phyloP scores from a whole-genome alignment of 2,113 vertebrate genomes.

The Chaenocephalus aceratus region DNA sequence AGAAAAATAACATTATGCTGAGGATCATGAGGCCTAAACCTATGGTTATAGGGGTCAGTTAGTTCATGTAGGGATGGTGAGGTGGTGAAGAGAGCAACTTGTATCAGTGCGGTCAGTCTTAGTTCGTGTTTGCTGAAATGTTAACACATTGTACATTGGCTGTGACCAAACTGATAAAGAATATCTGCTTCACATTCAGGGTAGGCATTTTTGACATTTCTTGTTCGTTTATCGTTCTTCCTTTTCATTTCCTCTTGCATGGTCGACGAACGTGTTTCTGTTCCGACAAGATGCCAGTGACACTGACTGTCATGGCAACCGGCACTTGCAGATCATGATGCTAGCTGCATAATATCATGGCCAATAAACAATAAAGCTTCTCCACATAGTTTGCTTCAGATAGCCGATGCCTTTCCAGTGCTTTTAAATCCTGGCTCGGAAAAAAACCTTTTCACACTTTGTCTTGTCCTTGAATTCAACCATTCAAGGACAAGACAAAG shows the following conservation, averaged over 20 bases:
- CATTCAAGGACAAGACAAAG: background rate
- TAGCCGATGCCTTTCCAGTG: background rate
- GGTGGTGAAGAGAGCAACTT: background rate
- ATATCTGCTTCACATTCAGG: slow-evolving; percentile 2
- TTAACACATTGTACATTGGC: slow-evolving; percentile 14
- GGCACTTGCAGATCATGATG: slow-evolving; percentile 25
- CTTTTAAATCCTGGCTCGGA: background rate
- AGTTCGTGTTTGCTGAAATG: background rate
- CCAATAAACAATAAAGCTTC: background rate
- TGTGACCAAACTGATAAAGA: slow-evolving; percentile 7
- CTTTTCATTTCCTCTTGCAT: slow-evolving; percentile 43
- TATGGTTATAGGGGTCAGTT: background rate
- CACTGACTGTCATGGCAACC: slow-evolving; percentile 73
- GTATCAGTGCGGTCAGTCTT: background rate
- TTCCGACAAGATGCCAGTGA: slow-evolving; percentile 1
- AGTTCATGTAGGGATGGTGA: background rate
- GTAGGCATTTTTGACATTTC: slow-evolving; percentile 22
- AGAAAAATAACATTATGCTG: background rate
- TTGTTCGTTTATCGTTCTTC: slow-evolving; percentile 45
- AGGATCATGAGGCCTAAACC: background rate
- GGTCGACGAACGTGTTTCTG: slow-evolving; percentile 8
- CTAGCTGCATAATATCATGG: background rate
- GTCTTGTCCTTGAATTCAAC: background rate
- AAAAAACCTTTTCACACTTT: background rate
- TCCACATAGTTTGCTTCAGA: background rate